phyloP scores from a whole-genome alignment of 2,888 invertebrate genomes.

The Cristatella mucedo region DNA sequence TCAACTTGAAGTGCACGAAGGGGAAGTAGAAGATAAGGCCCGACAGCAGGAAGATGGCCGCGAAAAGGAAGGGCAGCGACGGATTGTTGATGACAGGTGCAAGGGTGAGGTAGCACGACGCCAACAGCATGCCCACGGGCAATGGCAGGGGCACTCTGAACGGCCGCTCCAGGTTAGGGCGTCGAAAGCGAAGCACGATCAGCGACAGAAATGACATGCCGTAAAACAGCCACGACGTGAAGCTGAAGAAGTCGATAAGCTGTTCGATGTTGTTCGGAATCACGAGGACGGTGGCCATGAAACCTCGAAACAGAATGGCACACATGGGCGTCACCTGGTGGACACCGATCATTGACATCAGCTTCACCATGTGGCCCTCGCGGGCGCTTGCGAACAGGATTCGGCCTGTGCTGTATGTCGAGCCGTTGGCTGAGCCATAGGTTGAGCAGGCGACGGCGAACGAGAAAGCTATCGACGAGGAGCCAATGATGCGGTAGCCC shows the following conservation, averaged over 20 bases:
- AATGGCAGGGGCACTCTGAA: constrained; percentile 4
- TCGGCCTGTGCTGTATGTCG: not conserved
- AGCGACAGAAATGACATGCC: constrained; percentile 7
- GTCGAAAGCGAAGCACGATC: not conserved
- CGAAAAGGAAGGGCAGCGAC: constrained; percentile 1
- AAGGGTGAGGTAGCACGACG: not conserved
- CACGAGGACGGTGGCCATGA: not conserved
- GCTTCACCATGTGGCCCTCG: constrained; percentile 5
- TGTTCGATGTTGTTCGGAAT: not conserved
- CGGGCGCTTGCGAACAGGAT: constrained; percentile 5
- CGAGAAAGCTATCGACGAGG: not conserved
- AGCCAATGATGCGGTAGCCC: not conserved
- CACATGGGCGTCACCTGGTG: constrained; percentile 1
- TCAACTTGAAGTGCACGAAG: not conserved
- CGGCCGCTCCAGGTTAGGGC: not conserved
- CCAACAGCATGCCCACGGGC: not conserved
- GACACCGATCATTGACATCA: constrained; percentile 5
- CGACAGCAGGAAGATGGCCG: constrained; percentile 1
- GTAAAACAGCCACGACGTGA: constrained; percentile 6
- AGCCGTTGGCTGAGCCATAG: not conserved
- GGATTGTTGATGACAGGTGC: not conserved
- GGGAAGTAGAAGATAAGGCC: constrained; percentile 5
- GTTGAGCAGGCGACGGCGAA: not conserved
- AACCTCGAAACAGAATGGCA: not conserved
- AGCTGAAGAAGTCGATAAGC: constrained; percentile 8